Evolutionary conservation across 2,888 invertebrate species (phyloP).

Genomic region (Agonopterix alstromeriana): DNA sequence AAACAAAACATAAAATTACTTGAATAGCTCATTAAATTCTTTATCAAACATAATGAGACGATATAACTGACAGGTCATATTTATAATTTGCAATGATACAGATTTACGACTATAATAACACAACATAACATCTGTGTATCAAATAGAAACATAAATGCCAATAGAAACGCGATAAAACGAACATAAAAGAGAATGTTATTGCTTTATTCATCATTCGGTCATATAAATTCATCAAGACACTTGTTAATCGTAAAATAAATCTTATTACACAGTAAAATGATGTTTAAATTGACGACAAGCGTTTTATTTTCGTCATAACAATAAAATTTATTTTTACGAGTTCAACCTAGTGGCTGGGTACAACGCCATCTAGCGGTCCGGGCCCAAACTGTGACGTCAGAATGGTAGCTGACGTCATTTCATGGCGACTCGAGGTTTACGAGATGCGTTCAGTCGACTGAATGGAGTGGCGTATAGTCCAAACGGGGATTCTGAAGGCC

Average conservation of each 20-base stretch:
- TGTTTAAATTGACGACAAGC: slow-evolving; percentile 77
- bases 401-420: slow-evolving; percentile 44
- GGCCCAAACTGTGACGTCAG: slow-evolving; percentile 33
- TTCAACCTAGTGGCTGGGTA: slow-evolving; percentile 37
- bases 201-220: slow-evolving; percentile 70
- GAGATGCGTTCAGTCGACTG: slow-evolving; percentile 48
- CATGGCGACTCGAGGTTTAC: slow-evolving; percentile 42
- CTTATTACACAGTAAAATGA: slow-evolving; percentile 74
- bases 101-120: slow-evolving; percentile 42
- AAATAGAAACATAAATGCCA: slow-evolving; percentile 58
- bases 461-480: slow-evolving; percentile 43
- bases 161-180: slow-evolving; percentile 64
- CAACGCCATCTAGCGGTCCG: slow-evolving; percentile 57
- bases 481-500: slow-evolving; percentile 40
- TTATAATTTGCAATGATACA: slow-evolving; percentile 40
- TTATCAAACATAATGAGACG: slow-evolving; percentile 24
- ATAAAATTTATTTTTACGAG: slow-evolving; percentile 76
- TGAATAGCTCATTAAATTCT: slow-evolving; percentile 25
- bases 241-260: slow-evolving; percentile 77
- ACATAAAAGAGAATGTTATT: slow-evolving; percentile 69
- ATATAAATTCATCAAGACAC: slow-evolving; percentile 76
- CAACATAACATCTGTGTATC: slow-evolving; percentile 37
- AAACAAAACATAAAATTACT: slow-evolving; percentile 18
- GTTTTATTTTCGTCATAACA: slow-evolving; percentile 77
- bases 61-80: slow-evolving; percentile 19